Percentiles rank a stretch among this genome's conserved stretches.
These are phyloP conservation scores for Drosophila nr. fundita DNA, from an alignment of 2,888 invertebrate species.

Conservation along the genomic window DNA sequence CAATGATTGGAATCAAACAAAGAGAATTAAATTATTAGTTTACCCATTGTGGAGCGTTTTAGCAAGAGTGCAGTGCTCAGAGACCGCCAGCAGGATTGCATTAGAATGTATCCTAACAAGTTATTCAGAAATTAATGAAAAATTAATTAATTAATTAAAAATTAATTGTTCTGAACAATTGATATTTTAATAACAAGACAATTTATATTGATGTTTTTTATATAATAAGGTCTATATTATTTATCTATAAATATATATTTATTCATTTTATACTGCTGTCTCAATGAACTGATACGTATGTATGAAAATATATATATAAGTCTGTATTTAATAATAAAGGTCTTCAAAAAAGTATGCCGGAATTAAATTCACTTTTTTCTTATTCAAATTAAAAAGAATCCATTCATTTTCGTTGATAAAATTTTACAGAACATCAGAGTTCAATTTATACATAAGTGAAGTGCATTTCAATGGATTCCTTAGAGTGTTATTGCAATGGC, in stretches of 20 bases:
- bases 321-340: background rate
- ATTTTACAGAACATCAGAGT: background rate
- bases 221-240: background rate
- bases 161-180: background rate
- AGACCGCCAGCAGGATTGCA: background rate
- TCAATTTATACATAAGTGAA: background rate
- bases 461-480: background rate
- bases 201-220: background rate
- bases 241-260: background rate
- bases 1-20: slow-evolving; percentile 25
- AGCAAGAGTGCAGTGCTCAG: background rate
- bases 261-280: background rate
- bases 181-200: background rate
- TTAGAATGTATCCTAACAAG: background rate
- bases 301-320: background rate
- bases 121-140: background rate
- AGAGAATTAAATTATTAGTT: slow-evolving; percentile 16
- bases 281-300: background rate
- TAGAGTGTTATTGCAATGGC: background rate
- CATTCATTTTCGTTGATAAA: background rate
- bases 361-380: background rate
- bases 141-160: background rate
- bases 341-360: background rate
- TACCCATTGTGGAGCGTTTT: background rate
- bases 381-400: background rate